Evolutionary conservation across 2,888 invertebrate genomes (phyloP).

Genomic region (Cremastinae sp.): DNA sequence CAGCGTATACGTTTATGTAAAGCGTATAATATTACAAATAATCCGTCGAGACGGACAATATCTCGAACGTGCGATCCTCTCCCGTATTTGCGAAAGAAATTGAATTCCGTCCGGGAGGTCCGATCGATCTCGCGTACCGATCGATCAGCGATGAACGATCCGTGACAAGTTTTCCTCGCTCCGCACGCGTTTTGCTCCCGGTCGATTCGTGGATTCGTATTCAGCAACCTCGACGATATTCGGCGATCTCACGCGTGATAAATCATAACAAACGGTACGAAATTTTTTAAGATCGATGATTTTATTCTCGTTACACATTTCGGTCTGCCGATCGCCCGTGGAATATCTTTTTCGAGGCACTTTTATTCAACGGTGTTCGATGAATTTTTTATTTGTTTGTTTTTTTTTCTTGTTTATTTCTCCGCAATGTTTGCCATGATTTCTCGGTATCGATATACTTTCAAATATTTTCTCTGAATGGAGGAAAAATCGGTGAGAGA

Average conservation of each 20-base stretch:
- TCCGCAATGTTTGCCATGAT: no score
- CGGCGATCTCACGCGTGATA: slow-evolving; percentile 38
- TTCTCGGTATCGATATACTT: no score
- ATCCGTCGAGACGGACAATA: background rate
- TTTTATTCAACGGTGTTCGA: no score
- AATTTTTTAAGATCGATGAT: slow-evolving; percentile 2
- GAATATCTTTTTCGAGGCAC: no score
- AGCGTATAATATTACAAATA: background rate
- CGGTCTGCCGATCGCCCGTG: no score
- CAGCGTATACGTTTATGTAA: background rate
- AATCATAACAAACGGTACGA: slow-evolving; percentile 36
- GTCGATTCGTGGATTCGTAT: background rate
- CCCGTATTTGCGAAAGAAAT: slow-evolving; percentile 51
- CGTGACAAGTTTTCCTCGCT: slow-evolving; percentile 20
- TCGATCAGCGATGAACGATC: slow-evolving; percentile 52
- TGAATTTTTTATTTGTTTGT: no score
- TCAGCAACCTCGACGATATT: background rate
- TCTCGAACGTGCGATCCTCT: background rate
- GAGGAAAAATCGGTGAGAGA: no score
- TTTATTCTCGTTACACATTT: background rate
- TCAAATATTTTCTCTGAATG: no score
- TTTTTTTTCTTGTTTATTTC: no score
- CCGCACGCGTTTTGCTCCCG: slow-evolving; percentile 8
- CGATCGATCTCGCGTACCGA: slow-evolving; percentile 34
- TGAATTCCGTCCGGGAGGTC: slow-evolving; percentile 53